Evolutionary conservation across 2,888 invertebrate species (phyloP).

Genomic region (Melipona beecheii): DNA sequence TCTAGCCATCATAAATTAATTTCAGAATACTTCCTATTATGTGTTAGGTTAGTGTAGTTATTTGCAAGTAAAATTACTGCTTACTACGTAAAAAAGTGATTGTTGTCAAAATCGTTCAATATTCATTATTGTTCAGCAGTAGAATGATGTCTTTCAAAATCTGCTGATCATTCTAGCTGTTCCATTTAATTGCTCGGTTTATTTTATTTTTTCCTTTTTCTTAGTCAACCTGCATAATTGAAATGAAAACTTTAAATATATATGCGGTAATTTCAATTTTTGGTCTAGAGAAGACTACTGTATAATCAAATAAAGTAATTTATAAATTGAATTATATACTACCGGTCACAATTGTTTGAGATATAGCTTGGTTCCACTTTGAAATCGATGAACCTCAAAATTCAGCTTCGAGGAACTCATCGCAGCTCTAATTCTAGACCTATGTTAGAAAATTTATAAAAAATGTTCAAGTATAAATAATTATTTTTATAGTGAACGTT

Average conservation of each 20-base stretch:
- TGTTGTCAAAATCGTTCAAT: neutral
- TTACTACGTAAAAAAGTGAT: too few species aligned
- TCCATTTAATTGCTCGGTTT: neutral
- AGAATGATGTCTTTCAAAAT: slow-evolving; percentile 5
- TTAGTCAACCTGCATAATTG: neutral
- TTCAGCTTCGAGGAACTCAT: slow-evolving; percentile 21
- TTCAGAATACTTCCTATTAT: slow-evolving; percentile 23
- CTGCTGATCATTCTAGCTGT: slow-evolving; percentile 22
- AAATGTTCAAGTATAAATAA: neutral
- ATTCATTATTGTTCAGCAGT: neutral
- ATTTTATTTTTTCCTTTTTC: neutral
- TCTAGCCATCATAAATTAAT: slow-evolving; percentile 20
- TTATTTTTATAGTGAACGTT: neutral
- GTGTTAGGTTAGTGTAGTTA: too few species aligned
- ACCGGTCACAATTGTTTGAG: neutral
- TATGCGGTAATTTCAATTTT: neutral
- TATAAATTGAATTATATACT: neutral
- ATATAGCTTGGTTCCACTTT: neutral
- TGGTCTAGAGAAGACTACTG: too few species aligned
- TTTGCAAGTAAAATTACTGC: slow-evolving; percentile 21
- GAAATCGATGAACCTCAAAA: slow-evolving; percentile 6
- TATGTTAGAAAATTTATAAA: too few species aligned
- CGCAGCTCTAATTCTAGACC: slow-evolving; percentile 4
- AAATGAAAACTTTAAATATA: neutral
- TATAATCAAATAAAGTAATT: neutral